A percentile compares a stretch with the other conserved stretches of the same genome.
Conservation (phyloP, 2,888 invertebrate genomes). For the Campopleginae sp. region DNA sequence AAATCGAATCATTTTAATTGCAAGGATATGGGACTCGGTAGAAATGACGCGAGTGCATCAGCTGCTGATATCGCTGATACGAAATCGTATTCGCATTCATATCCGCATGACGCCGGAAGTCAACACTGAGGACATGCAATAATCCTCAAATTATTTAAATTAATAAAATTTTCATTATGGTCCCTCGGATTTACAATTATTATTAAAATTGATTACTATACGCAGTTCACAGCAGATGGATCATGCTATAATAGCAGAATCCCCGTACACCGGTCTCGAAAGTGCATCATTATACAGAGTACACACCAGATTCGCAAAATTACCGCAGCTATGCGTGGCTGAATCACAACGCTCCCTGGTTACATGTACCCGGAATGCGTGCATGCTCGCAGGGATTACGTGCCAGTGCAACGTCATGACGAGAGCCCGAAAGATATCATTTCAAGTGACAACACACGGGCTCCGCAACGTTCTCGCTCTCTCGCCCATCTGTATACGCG, state of each 20-base stretch:
- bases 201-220: constrained; percentile 29
- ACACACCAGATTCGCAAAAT: constrained; percentile 52
- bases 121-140: neutral
- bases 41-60: no score
- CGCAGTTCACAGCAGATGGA: neutral
- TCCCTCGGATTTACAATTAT: constrained; percentile 6
- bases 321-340: constrained; percentile 60
- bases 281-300: constrained; percentile 42
- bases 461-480: neutral
- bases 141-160: constrained; percentile 3
- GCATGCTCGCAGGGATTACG: constrained; percentile 36
- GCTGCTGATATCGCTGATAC: no score
- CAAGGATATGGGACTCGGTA: no score
- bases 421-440: constrained; percentile 58
- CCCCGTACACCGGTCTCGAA: constrained; percentile 26
- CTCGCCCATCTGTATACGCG: neutral
- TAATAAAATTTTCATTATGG: neutral
- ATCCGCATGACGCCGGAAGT: constrained; percentile 20
- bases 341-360: constrained; percentile 58
- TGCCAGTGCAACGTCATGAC: constrained; percentile 59
- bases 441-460: constrained; percentile 61
- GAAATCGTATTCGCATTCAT: neutral
- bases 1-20: no score
- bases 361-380: constrained; percentile 62
- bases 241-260: neutral